Conservation (phyloP, 2,113 vertebrate species). For the Toxostoma redivivum region DNA sequence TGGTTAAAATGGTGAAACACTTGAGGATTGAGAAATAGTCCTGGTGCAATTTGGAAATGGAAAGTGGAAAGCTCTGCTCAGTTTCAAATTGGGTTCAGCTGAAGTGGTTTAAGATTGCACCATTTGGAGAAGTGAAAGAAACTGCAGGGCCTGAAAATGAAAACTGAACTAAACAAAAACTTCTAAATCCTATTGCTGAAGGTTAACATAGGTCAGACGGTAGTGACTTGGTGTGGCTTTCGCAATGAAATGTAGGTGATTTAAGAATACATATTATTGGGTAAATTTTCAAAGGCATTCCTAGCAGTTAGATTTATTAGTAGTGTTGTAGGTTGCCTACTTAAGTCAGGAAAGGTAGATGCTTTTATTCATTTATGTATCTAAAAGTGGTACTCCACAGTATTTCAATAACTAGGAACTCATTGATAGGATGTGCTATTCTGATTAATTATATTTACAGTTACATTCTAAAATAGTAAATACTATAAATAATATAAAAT, state of each 20-base stretch:
- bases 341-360: neutral
- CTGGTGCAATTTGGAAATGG: neutral
- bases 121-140: neutral
- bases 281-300: neutral
- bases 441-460: neutral
- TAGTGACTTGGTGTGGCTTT: neutral
- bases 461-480: neutral
- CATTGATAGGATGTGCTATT: neutral
- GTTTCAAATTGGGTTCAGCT: neutral
- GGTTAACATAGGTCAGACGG: neutral
- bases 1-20: neutral
- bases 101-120: neutral
- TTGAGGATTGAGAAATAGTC: neutral
- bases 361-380: neutral
- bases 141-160: neutral
- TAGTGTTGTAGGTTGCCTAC: neutral
- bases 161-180: neutral
- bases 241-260: neutral
- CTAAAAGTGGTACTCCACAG: neutral
- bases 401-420: neutral
- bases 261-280: neutral
- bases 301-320: neutral
- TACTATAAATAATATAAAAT: neutral
- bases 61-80: neutral
- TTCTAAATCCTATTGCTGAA: neutral